Base-by-base conservation (phyloP, 2,113 vertebrate species). In the Limanda limanda region DNA sequence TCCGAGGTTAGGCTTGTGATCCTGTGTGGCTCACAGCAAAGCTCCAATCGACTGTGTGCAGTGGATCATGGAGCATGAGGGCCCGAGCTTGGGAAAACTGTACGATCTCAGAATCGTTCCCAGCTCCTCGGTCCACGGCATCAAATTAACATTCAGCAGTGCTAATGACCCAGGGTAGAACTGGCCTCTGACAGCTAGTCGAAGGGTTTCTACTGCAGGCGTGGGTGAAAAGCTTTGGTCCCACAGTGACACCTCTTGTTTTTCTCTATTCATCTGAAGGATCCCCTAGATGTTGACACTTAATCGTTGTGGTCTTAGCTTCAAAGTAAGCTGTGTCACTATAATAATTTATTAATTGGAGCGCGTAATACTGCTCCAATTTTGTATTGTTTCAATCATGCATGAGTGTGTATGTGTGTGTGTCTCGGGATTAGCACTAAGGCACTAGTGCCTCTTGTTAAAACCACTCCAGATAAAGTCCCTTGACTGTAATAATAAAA, bases 101-200 rank as follows among this genome's bases (percentile, higher is more conserved):
- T 91, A 83, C 86, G 74, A 87, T 85, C 80, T 72, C 56, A 73
- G 35, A 37, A 8, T 37, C 31, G 1, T 83, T 82, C 63, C 61
- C 60, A 66, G 31, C 81, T 79, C 45, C 77, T 76, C 52, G 68
- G 51, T 87, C 68, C 79, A 56, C 47, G 63, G 79, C 77, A 79
- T 84, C 72, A 79, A 82, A 83, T 85, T 71, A 88, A 76, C 86
- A 82, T 73, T 82, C 74, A 84, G 76, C 77, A 67, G 62, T 67
- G 51, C 70, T 91, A 86, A 83, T 83, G 78, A 87, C 65, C 67
- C 48, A 18, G 72, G 40, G 59, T 82, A 77, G 58, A 82, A 51
- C 52, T 58, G 7, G 7, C 48, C 58, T 57, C 70, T 83, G 79
- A 88, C 75, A 84, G 78, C 78, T 20, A 15, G 37, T 66, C 71